Evolutionary conservation across 1,140 invertebrate species (phyloP), one percentile per base, ranked within the genome.

Genomic region (Drosophila pallidifrons): DNA sequence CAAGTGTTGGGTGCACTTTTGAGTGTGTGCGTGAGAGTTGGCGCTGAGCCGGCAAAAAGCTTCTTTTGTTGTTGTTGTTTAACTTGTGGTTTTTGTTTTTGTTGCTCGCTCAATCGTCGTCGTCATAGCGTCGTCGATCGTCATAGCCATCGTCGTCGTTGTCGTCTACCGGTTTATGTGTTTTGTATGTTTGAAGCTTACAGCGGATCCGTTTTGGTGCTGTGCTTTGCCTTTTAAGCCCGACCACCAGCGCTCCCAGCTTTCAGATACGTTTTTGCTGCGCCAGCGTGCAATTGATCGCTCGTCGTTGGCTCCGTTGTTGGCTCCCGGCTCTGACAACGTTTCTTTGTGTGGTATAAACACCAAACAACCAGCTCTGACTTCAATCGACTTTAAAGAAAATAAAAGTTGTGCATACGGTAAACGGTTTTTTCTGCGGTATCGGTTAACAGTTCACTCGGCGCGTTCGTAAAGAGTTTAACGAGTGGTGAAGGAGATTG

Each of bases 241-340:
- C 57, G 52, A 69, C 58, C 70, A 66, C 70, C 81, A 71, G 51
- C 72, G 68, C 75, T 63, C 64, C 25, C 73, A 89, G 88, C 88
- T 91, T 91, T 91, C 88, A 91, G 88, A 91, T 88, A 91, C 83
- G 80, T 88, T 91, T 91, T 80, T 81, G 87, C 80, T 73, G 68
- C 76, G 85, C 55, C 81, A 79, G 77, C 75, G 69, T 82, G 80
- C 75, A 78, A 77, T 67, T 72, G 60, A 63, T 67, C 38, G 51
- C 58, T 47, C n/a, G 47, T 54, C 52, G 77, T 66, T 58, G 46
- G 16, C 55, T 43, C 8, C 32, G 46, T 30, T 47, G 51, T 54
- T 54, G 51, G 51, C 30, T 59, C 41, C 41, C 59, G 58, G 51
- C 51, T 35, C 45, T 25, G 46, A 8, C 55, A 77, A 64, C 71